These are phyloP conservation scores for Serranus cabrilla DNA, from an alignment of 2,797 vertebrate species.

Conservation along the genomic window DNA sequence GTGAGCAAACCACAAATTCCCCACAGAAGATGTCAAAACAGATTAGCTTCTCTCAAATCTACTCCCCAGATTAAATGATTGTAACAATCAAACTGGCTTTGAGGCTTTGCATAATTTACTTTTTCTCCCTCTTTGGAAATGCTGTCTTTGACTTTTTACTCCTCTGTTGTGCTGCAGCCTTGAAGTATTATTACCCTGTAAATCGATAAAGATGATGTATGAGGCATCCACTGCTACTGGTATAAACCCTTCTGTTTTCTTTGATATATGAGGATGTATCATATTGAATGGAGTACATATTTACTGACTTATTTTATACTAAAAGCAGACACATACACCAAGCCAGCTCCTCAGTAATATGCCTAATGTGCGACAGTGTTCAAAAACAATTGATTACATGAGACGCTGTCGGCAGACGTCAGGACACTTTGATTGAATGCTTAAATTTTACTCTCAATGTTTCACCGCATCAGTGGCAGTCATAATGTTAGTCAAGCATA, in stretches of 20 bases:
- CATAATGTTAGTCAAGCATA: constrained; percentile 42
- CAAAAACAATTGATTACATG: constrained; percentile 39
- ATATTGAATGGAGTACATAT: constrained; percentile 66
- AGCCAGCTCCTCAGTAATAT: constrained; percentile 32
- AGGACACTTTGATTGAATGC: constrained; percentile 44
- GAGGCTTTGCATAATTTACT: constrained; percentile 78
- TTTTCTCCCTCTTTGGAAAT: constrained; percentile 54
- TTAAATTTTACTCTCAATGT: constrained; percentile 31
- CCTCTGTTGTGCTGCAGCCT: constrained; percentile 65
- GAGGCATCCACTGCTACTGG: constrained; percentile 55
- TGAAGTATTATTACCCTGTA: constrained; percentile 79
- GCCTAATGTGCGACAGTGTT: constrained; percentile 23
- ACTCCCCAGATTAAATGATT: constrained; percentile 78
- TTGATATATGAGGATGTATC: constrained; percentile 77
- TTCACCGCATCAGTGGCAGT: constrained; percentile 41
- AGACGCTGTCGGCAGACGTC: constrained; percentile 26
- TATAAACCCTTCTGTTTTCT: constrained; percentile 70
- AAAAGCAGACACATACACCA: constrained; percentile 45
- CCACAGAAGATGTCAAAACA: constrained; percentile 75
- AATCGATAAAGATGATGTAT: constrained; percentile 83
- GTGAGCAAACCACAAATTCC: constrained; percentile 49
- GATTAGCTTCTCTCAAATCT: constrained; percentile 74
- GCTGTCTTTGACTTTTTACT: constrained; percentile 67
- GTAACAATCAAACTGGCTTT: constrained; percentile 79
- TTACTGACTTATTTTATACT: constrained; percentile 54